Conservation (phyloP, 2,797 vertebrate genomes). For the Danio kyathit region DNA sequence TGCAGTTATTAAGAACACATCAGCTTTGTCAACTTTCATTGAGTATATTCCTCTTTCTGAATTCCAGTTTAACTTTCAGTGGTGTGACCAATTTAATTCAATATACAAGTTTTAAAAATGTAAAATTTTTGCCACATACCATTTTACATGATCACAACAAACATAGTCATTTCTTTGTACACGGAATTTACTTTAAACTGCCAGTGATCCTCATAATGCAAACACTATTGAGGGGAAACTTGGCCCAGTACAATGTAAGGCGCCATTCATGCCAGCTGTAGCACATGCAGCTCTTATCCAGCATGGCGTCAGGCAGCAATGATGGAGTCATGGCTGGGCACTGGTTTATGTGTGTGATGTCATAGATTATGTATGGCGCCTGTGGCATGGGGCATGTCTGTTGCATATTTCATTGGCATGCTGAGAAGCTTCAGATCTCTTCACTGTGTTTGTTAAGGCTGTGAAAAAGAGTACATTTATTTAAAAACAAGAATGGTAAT, state of each 20-base stretch:
- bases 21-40: not conserved
- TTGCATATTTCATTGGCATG: conserved; percentile 61
- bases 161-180: not conserved
- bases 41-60: not conserved
- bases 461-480: not conserved
- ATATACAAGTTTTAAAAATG: not conserved
- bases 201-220: not conserved
- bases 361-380: conserved; percentile 69
- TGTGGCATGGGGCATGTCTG: conserved; percentile 57
- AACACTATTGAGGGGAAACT: conserved; percentile 2
- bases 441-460: conserved; percentile 28
- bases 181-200: not conserved
- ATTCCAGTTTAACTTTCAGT: not conserved
- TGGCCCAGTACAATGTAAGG: not conserved
- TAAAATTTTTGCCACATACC: not conserved
- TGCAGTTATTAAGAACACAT: not conserved
- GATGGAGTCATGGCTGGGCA: conserved; percentile 30
- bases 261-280: not conserved
- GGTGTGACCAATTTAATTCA: not conserved
- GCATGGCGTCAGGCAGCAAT: conserved; percentile 5
- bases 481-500: not conserved
- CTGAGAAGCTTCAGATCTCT: conserved; percentile 50
- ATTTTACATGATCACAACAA: not conserved
- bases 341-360: conserved; percentile 61
- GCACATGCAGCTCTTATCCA: not conserved